A percentile compares a stretch with the other conserved stretches of the same genome.
These are phyloP conservation scores for Caprella mutica DNA, from an alignment of 2,888 invertebrate genomes.

Conservation along the genomic window DNA sequence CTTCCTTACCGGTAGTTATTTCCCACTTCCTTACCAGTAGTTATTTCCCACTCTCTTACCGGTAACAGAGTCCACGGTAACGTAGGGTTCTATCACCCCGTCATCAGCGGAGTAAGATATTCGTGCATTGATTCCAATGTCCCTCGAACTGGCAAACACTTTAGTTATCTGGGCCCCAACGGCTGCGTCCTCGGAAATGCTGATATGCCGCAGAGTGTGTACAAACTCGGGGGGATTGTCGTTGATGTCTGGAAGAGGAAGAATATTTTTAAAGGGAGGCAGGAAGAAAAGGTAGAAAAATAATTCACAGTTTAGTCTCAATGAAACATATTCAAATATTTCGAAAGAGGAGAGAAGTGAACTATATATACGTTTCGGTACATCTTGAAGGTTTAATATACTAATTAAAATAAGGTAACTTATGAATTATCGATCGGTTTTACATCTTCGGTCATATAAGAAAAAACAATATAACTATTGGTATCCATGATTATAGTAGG, in stretches of 20 bases:
- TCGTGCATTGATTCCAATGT: conserved; percentile 85
- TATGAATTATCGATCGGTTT: too few relatives aligned
- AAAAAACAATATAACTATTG: not conserved
- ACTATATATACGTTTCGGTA: too few relatives aligned
- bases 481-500: not conserved
- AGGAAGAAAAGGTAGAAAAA: too few relatives aligned
- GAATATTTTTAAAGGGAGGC: not conserved
- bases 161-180: conserved; percentile 68
- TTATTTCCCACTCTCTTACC: conserved; percentile 1
- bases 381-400: too few relatives aligned
- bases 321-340: too few relatives aligned
- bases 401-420: too few relatives aligned
- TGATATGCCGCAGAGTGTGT: conserved; percentile 62
- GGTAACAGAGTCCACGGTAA: conserved; percentile 21
- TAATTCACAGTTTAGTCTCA: too few relatives aligned
- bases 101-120: conserved; percentile 56
- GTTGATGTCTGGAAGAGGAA: conserved; percentile 56
- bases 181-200: conserved; percentile 60
- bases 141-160: conserved; percentile 81
- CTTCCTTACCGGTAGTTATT: too few relatives aligned
- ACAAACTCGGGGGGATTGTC: conserved; percentile 93
- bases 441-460: too few relatives aligned
- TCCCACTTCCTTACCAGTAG: not conserved
- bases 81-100: conserved; percentile 22
- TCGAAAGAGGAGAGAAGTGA: too few relatives aligned